Conservation (phyloP, 2,113 vertebrate genomes). For the Phrynosoma platyrhinos region DNA sequence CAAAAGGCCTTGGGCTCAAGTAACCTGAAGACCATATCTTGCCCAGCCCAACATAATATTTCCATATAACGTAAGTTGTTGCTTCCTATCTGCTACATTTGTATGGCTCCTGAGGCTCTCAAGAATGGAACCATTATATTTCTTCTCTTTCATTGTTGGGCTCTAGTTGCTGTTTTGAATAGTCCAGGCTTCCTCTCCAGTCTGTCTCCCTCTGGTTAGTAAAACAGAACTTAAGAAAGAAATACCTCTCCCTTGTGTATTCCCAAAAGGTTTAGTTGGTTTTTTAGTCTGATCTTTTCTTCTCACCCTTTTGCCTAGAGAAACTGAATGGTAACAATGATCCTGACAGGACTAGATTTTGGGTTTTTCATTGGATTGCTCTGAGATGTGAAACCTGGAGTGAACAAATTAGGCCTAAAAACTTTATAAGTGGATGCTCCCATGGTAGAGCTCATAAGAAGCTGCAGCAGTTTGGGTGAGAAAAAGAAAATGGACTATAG, state of each 20-base stretch:
- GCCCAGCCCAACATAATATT: too few species aligned
- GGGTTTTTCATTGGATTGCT: background rate
- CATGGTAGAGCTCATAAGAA: too few species aligned
- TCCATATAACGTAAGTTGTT: background rate
- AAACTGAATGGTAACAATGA: background rate
- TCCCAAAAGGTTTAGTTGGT: background rate
- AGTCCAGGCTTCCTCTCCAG: background rate
- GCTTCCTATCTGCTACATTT: background rate
- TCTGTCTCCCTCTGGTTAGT: background rate
- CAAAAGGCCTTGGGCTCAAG: too few species aligned
- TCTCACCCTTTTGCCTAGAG: too few species aligned
- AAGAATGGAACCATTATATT: background rate
- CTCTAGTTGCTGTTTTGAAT: background rate
- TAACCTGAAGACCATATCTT: too few species aligned
- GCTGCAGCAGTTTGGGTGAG: background rate
- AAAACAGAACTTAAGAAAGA: background rate
- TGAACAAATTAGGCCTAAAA: background rate
- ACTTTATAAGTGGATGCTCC: background rate
- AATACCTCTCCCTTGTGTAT: background rate
- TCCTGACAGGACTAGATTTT: background rate
- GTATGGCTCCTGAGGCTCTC: background rate
- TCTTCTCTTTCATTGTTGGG: background rate
- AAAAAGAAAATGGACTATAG: too few species aligned
- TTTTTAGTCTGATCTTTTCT: too few species aligned
- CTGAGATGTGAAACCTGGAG: background rate